phyloP scores from a whole-genome alignment of 2,797 vertebrate species.

The Typhlichthys subterraneus region DNA sequence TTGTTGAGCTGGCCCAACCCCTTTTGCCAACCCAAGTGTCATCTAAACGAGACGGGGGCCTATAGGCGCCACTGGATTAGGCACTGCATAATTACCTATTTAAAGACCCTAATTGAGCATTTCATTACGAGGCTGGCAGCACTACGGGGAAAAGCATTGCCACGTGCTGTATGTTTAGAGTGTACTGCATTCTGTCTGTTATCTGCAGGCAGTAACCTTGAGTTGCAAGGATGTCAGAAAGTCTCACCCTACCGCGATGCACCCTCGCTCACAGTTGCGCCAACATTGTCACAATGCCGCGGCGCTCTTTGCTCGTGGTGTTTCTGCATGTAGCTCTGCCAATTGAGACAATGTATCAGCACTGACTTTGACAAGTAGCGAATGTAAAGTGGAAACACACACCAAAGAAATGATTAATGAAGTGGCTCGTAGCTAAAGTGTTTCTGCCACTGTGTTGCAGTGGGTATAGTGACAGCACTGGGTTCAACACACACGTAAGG shows the following conservation, averaged over 20 bases:
- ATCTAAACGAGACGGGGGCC: constrained; percentile 78
- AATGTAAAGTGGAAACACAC: no score
- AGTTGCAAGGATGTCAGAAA: constrained; percentile 37
- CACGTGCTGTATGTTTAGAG: constrained; percentile 22
- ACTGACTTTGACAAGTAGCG: no score
- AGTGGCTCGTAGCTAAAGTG: no score
- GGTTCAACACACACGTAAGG: not conserved
- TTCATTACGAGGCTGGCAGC: constrained; percentile 81
- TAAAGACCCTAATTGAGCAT: constrained; percentile 84
- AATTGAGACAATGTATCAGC: no score
- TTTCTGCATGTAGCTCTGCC: no score
- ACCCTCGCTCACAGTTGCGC: no score
- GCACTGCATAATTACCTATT: constrained; percentile 85
- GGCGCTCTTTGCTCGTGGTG: no score
- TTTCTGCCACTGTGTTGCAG: not conserved
- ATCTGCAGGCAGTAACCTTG: constrained; percentile 63
- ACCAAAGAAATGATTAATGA: no score
- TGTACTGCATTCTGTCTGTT: constrained; percentile 40
- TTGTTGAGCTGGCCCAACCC: constrained; percentile 59
- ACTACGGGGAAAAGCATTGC: constrained; percentile 50
- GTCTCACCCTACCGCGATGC: no score
- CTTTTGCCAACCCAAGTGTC: constrained; percentile 63
- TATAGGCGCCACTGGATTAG: constrained; percentile 73
- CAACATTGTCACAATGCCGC: no score
- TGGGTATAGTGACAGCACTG: not conserved